Percentiles rank a stretch among this genome's conserved stretches.
Evolutionary conservation across 2,113 vertebrate genomes (phyloP).

Genomic region (Vombatus ursinus): DNA sequence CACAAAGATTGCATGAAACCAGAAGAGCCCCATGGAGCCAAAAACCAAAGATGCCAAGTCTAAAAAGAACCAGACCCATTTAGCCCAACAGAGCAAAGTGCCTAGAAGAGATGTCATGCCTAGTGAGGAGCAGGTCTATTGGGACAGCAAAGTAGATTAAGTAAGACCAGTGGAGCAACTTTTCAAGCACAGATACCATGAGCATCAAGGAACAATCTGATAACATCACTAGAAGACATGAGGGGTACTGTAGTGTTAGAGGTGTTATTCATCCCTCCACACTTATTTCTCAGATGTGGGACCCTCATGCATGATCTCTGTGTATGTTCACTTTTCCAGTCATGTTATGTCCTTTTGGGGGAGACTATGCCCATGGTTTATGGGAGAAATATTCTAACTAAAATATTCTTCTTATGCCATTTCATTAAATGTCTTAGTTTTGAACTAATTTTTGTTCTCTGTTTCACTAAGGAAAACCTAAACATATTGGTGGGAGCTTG

Average conservation of each 20-base stretch:
- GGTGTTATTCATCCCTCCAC: not conserved
- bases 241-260: not conserved
- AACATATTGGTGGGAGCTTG: not conserved
- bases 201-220: not conserved
- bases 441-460: not conserved
- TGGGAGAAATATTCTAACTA: not conserved
- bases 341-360: not conserved
- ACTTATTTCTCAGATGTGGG: too few relatives aligned
- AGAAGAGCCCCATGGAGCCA: not conserved
- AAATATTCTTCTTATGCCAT: not conserved
- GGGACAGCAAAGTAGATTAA: not conserved
- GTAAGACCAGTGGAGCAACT: not conserved
- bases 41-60: not conserved
- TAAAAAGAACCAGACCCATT: not conserved
- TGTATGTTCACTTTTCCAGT: not conserved
- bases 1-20: not conserved
- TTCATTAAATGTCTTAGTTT: not conserved
- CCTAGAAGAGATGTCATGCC: not conserved
- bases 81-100: not conserved
- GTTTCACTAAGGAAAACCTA: not conserved
- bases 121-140: not conserved
- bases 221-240: not conserved
- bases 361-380: not conserved
- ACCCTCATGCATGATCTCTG: not conserved
- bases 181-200: not conserved